A percentile compares a stretch with the other conserved stretches of the same genome.
Evolutionary conservation across 2,113 vertebrate genomes (phyloP).

Genomic region (Fukomys damarensis): DNA sequence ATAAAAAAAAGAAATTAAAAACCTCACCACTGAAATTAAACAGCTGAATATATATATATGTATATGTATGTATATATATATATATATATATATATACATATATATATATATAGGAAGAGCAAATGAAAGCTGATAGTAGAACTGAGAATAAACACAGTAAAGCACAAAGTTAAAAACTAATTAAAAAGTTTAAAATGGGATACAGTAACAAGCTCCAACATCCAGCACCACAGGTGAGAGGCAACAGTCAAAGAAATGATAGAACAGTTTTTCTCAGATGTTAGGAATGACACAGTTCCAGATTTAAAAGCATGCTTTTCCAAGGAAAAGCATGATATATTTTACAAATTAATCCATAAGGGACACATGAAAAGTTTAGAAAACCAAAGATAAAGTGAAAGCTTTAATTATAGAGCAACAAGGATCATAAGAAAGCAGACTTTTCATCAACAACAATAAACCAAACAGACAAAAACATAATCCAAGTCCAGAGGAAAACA

Average conservation of each 20-base stretch:
- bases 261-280: slow-evolving; percentile 4
- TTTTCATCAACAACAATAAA: not conserved
- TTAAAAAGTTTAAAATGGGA: not conserved
- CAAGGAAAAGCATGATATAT: not conserved
- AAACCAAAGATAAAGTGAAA: not conserved
- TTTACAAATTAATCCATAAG: not conserved
- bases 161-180: not conserved
- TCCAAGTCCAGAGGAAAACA: not conserved
- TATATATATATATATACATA: too few relatives aligned
- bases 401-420: not conserved
- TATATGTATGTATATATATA: too few relatives aligned
- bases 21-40: not conserved
- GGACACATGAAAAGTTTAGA: not conserved
- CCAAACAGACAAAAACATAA: not conserved
- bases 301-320: not conserved
- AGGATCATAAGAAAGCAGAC: not conserved
- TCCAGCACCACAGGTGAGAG: not conserved
- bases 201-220: not conserved
- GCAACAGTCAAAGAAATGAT: not conserved
- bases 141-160: not conserved
- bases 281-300: not conserved
- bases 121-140: not conserved
- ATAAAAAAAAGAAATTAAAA: slow-evolving; percentile 27
- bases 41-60: not conserved
- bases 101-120: too few relatives aligned